Percentiles rank a stretch among this genome's conserved stretches.
phyloP scores from a whole-genome alignment of 2,888 invertebrate species.

The Polymixis lichenea region DNA sequence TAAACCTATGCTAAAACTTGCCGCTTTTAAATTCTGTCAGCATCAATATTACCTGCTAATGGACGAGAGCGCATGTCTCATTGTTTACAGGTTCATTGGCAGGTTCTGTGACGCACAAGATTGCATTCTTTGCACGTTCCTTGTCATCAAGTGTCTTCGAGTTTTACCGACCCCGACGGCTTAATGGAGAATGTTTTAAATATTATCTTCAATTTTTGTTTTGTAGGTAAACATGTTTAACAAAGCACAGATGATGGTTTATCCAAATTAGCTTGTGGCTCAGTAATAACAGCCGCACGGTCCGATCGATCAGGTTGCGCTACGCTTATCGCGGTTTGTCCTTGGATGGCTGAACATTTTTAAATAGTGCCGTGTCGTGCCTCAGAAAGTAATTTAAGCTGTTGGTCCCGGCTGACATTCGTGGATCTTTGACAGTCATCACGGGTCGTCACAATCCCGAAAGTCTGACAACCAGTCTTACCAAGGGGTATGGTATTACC shows the following conservation, averaged over 20 bases:
- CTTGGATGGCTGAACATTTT: no score
- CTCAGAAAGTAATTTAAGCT: no score
- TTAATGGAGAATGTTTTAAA: constrained; percentile 35
- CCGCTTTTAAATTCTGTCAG: background rate
- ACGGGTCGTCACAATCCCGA: no score
- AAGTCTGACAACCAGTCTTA: no score
- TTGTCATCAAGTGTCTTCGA: constrained; percentile 34
- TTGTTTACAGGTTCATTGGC: constrained; percentile 46
- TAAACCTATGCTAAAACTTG: background rate
- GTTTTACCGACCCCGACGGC: background rate
- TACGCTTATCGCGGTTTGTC: no score
- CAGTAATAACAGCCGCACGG: no score
- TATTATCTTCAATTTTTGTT: background rate
- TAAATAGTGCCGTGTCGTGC: no score
- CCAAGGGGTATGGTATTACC: no score
- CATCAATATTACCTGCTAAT: constrained; percentile 40
- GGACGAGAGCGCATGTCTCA: constrained; percentile 38
- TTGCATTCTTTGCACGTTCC: constrained; percentile 56
- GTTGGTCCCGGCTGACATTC: no score
- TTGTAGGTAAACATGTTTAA: background rate
- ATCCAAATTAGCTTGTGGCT: background rate
- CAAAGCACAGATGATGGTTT: constrained; percentile 4
- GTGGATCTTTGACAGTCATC: no score
- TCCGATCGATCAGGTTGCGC: no score
- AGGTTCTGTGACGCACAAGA: constrained; percentile 48